These are phyloP conservation scores for Platyscapa corneri DNA, from an alignment of 1,140 invertebrate genomes.

Conservation along the genomic window DNA sequence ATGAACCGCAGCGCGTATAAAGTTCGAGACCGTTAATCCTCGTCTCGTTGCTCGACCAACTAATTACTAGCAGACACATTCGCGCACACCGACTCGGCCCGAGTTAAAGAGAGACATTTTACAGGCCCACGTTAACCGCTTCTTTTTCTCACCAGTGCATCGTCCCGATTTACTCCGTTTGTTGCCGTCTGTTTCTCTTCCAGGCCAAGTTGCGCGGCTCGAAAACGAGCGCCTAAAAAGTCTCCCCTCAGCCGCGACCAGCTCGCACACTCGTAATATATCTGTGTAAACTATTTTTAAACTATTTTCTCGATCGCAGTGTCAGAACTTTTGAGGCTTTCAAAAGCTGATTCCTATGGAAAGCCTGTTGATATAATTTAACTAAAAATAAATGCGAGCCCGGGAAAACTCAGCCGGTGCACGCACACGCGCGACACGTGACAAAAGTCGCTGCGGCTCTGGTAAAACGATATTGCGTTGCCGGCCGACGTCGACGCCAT, in stretches of 20 bases:
- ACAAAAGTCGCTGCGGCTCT: neutral
- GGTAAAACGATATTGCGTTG: slow-evolving; percentile 19
- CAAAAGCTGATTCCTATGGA: too few species aligned
- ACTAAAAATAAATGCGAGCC: too few species aligned
- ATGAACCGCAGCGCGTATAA: neutral
- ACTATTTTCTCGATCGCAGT: too few species aligned
- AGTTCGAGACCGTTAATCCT: neutral
- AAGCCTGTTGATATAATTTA: too few species aligned
- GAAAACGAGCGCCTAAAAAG: too few species aligned
- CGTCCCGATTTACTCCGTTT: neutral
- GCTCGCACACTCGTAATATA: too few species aligned
- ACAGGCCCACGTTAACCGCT: neutral
- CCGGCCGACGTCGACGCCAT: neutral
- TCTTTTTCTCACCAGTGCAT: neutral
- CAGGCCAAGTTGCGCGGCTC: too few species aligned
- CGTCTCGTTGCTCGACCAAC: neutral
- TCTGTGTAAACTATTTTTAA: too few species aligned
- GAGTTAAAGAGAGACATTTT: neutral
- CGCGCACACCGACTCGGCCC: neutral
- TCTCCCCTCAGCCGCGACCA: too few species aligned
- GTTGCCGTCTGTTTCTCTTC: neutral
- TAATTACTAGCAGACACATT: slow-evolving; percentile 8
- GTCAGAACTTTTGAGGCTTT: too few species aligned
- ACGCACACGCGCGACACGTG: neutral
- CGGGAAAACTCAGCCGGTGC: too few species aligned